Conservation (phyloP, 2,888 invertebrate species). For the Hirtodrosophila histrioides region DNA sequence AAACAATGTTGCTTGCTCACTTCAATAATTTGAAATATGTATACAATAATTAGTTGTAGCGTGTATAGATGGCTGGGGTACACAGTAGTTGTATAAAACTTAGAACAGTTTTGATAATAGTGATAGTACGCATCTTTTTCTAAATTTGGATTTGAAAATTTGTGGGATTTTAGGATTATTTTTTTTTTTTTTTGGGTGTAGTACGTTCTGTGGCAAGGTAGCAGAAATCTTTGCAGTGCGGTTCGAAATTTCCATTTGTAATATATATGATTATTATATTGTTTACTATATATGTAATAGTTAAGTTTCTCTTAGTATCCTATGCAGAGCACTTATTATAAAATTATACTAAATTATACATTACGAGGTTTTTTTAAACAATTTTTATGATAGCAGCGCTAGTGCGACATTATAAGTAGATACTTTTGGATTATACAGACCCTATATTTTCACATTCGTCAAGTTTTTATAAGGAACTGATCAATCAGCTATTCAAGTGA, state of each 20-base stretch:
- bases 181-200: slow-evolving; percentile 16
- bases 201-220: slow-evolving; percentile 67
- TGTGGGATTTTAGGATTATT: neutral
- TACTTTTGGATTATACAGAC: slow-evolving; percentile 30
- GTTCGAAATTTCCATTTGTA: slow-evolving; percentile 50
- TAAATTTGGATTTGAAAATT: slow-evolving; percentile 23
- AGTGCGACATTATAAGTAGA: slow-evolving; percentile 29
- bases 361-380: slow-evolving; percentile 69
- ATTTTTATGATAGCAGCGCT: slow-evolving; percentile 45
- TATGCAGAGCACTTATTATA: slow-evolving; percentile 35
- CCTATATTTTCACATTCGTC: too few species aligned
- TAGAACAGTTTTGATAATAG: slow-evolving; percentile 72
- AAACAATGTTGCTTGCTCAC: slow-evolving; percentile 50
- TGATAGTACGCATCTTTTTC: slow-evolving; percentile 30
- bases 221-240: slow-evolving; percentile 68
- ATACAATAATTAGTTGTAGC: slow-evolving; percentile 39
- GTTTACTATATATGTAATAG: slow-evolving; percentile 52
- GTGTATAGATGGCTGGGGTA: slow-evolving; percentile 26
- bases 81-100: slow-evolving; percentile 65
- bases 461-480: too few species aligned
- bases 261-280: slow-evolving; percentile 40
- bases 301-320: slow-evolving; percentile 66
- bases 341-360: slow-evolving; percentile 71
- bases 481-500: too few species aligned
- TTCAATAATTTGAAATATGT: slow-evolving; percentile 51